Percentiles rank a stretch among this genome's conserved stretches.
These are phyloP conservation scores for Ciconia maguari DNA, from an alignment of 2,113 vertebrate genomes.

Conservation along the genomic window DNA sequence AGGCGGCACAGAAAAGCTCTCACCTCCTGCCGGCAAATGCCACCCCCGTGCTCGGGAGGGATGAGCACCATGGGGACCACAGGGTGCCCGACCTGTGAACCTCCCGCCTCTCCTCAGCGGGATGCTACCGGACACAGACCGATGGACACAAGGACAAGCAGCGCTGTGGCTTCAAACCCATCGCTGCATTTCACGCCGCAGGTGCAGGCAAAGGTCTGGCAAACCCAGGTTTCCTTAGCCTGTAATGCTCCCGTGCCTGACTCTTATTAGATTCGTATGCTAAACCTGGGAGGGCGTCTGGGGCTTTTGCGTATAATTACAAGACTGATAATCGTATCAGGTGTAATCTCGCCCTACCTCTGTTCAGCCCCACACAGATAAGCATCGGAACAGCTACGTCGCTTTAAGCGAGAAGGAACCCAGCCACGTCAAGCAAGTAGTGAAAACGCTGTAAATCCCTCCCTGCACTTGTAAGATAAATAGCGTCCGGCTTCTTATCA, in stretches of 20 bases:
- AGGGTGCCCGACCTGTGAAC: accelerated
- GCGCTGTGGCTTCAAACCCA: accelerated
- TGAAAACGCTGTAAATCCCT: not conserved
- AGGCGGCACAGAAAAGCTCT: not conserved
- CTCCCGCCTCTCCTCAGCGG: not conserved
- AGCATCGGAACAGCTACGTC: accelerated
- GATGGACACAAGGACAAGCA: accelerated
- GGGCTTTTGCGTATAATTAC: not conserved
- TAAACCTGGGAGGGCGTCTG: not conserved
- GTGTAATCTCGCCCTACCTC: not conserved
- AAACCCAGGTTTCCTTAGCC: not conserved
- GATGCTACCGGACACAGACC: not conserved
- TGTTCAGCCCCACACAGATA: not conserved
- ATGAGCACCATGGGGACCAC: accelerated
- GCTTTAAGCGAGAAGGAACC: not conserved
- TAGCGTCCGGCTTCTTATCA: not conserved
- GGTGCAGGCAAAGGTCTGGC: not conserved
- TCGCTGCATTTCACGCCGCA: accelerated
- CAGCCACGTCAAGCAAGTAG: not conserved
- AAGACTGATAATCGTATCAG: not conserved
- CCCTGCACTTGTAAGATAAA: not conserved
- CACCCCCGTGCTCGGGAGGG: accelerated
- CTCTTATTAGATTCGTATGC: accelerated
- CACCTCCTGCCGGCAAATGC: accelerated
- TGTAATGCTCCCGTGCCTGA: not conserved